Percentiles rank a stretch among this genome's conserved stretches.
Conservation (phyloP, 2,888 invertebrate genomes). For the Trilocha varians region DNA sequence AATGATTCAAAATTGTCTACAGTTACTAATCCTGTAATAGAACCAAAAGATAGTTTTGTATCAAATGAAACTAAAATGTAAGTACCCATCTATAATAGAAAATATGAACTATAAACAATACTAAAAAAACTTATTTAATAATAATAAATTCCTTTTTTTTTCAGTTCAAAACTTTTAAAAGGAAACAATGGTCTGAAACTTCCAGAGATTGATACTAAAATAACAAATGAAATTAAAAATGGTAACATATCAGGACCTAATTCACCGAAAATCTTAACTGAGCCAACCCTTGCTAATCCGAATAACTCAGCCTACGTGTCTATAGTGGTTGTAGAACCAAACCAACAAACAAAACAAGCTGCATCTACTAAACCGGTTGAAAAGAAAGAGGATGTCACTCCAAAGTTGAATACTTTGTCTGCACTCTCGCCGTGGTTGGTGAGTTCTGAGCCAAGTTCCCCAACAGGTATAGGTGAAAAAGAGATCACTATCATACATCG, state of each 20-base stretch:
- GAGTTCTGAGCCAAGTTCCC: constrained; percentile 79
- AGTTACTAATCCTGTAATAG: constrained; percentile 32
- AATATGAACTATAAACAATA: background rate
- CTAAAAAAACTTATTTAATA: background rate
- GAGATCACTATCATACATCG: constrained; percentile 82
- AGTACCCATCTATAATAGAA: no score
- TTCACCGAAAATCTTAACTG: constrained; percentile 70
- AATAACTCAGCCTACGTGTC: constrained; percentile 66
- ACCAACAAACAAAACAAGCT: constrained; percentile 17
- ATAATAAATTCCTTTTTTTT: background rate
- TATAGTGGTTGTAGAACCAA: constrained; percentile 65
- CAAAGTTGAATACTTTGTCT: constrained; percentile 74
- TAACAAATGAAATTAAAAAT: constrained; percentile 59
- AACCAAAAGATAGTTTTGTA: background rate
- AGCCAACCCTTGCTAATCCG: constrained; percentile 52
- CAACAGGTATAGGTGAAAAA: constrained; percentile 75
- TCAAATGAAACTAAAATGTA: background rate
- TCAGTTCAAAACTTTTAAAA: constrained; percentile 70
- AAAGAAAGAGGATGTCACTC: constrained; percentile 65
- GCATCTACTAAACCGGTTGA: constrained; percentile 61
- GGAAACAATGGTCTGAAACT: constrained; percentile 94
- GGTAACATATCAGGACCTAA: constrained; percentile 61
- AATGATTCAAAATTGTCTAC: constrained; percentile 35
- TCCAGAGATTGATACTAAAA: constrained; percentile 67
- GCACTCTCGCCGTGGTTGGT: constrained; percentile 89